Evolutionary conservation across 35 echinoderm and acorn worm species (phyloP), one percentile per base, ranked within the genome.

Genomic region (Apostichopus japonicus): DNA sequence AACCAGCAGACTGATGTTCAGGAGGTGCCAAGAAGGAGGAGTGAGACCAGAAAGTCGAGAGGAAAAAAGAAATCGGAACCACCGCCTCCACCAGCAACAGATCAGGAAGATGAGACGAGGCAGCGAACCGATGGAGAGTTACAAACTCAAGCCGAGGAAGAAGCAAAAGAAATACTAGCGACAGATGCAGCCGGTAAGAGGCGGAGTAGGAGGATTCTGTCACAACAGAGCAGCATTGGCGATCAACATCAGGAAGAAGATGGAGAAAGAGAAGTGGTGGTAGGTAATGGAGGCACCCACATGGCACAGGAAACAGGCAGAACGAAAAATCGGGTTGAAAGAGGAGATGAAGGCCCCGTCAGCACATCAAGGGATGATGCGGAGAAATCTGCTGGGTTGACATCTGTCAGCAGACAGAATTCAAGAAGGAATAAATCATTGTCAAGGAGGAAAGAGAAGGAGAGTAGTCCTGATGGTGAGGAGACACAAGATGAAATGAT

Each of bases 401-500:
- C 0, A 61, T 0, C 13, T 10, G 13, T 10, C 13, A 13, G 7
- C 57, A 61, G 57, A 10, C 57, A 8, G 13, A 61, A 10, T 10
- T 8, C 57, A 61, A 61, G 57, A 61, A 61, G 13, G 57, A 13
- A 8, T 10, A 61, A 61, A 61, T 61, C 57, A 0, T n/a, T 24
- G 75, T 77, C 33, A 44, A 27, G 13, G 33, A 80, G 78, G 25
- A 80, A 54, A 55, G 77, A 58, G 92, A 56, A 84, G 23, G 80
- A 56, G 58, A 24, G 67, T 24, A 87, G 56, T 23, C 72, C 78
- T 14, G 16, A 54, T 87, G 70, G 17, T 87, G 27, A 55, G 9
- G 17, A 57, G 53, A 76, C 33, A 57, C 52, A 16, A 25, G 73
- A n/a, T n/a, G 81, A 54, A 56, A 56, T 6, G 54, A 10, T 22